phyloP scores from a whole-genome alignment of 1,140 invertebrate genomes.

The Drosophila miranda region DNA sequence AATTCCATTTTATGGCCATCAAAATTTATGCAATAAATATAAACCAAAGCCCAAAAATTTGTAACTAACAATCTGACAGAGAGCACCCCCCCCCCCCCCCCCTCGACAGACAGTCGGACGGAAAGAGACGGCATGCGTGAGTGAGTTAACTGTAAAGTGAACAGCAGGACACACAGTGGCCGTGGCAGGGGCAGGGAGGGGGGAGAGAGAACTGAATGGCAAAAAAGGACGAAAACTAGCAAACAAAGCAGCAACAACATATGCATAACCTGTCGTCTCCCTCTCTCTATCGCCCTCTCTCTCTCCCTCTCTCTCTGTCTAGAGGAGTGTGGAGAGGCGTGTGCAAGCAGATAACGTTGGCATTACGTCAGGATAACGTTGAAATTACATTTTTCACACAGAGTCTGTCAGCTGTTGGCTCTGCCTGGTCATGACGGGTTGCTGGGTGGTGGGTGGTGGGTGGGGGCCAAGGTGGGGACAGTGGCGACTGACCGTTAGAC shows the following conservation, averaged over 20 bases:
- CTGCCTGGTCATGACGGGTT: constrained; percentile 5
- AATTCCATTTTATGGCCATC: constrained; percentile 75
- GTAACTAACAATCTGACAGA: constrained; percentile 70
- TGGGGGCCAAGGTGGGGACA: constrained; percentile 1
- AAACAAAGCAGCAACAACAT: constrained; percentile 52
- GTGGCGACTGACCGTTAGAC: constrained; percentile 60
- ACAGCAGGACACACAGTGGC: neutral
- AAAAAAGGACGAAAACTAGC: constrained; percentile 15
- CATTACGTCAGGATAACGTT: constrained; percentile 78
- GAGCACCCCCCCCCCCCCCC: neutral
- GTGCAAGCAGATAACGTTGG: constrained; percentile 76
- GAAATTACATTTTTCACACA: constrained; percentile 80
- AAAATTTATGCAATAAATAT: constrained; percentile 79
- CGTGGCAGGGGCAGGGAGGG: no score
- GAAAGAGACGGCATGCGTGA: neutral
- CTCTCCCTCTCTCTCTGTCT: neutral
- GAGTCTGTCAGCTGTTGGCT: constrained; percentile 44
- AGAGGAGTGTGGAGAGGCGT: constrained; percentile 29
- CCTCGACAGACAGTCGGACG: neutral
- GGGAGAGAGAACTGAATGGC: neutral
- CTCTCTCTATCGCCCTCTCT: constrained; percentile 1
- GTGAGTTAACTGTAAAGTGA: constrained; percentile 14
- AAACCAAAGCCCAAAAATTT: constrained; percentile 66
- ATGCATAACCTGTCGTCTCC: constrained; percentile 46
- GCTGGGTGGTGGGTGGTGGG: neutral